Conservation (phyloP, 2,797 vertebrate species). For the Myoxocephalus aenaeus region DNA sequence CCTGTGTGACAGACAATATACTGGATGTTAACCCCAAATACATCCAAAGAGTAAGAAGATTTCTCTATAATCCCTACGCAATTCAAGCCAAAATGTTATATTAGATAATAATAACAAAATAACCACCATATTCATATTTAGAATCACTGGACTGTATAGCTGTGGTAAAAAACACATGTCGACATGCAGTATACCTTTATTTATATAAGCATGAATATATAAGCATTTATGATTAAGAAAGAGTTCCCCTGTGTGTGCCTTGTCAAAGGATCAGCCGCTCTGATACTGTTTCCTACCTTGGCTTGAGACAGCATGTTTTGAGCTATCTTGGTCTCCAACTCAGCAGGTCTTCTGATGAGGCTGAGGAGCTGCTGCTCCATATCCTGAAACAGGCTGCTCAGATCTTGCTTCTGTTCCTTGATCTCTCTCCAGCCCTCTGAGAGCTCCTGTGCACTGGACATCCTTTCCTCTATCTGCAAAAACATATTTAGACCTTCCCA, state of each 20-base stretch:
- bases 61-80: slow-evolving; percentile 24
- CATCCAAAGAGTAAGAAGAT: slow-evolving; percentile 20
- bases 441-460: slow-evolving; percentile 89
- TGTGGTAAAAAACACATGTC: not conserved
- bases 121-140: slow-evolving; percentile 8
- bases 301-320: slow-evolving; percentile 95
- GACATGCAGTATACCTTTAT: not conserved
- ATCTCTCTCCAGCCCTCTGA: slow-evolving; percentile 96
- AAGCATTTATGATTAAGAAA: not conserved
- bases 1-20: slow-evolving; percentile 78
- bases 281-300: slow-evolving; percentile 82
- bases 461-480: slow-evolving; percentile 91
- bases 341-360: slow-evolving; percentile 90
- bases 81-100: not conserved
- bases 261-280: not conserved
- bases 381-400: slow-evolving; percentile 92
- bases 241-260: not conserved
- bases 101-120: slow-evolving; percentile 19
- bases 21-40: slow-evolving; percentile 14
- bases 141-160: not conserved
- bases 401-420: slow-evolving; percentile 93
- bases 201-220: not conserved
- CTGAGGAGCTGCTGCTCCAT: slow-evolving; percentile 94
- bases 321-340: slow-evolving; percentile 93
- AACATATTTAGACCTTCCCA: slow-evolving; percentile 4